Evolutionary conservation across 2,888 invertebrate genomes (phyloP).

Genomic region (Protula sp.): DNA sequence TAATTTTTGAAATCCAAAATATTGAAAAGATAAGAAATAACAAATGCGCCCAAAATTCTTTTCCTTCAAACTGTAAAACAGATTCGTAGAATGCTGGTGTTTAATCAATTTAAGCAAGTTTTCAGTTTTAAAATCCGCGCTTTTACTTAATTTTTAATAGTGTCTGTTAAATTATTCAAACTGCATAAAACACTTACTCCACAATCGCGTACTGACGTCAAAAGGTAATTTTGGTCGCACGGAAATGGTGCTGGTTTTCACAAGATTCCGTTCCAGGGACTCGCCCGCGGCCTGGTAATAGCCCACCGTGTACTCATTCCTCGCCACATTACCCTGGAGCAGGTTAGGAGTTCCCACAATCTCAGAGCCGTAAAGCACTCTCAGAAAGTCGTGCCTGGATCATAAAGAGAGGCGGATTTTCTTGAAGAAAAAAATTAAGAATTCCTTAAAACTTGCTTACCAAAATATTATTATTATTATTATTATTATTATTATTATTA

Average conservation of each 20-base stretch:
- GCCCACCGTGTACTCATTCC: constrained; percentile 18
- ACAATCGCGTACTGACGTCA: constrained; percentile 21
- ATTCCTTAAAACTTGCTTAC: too few species aligned
- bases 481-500: too few species aligned
- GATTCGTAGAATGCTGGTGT: too few species aligned
- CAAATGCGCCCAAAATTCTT: too few species aligned
- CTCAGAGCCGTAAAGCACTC: constrained; percentile 39
- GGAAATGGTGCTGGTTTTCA: constrained; percentile 8
- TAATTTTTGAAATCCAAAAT: too few species aligned
- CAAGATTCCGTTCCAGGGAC: constrained; percentile 7
- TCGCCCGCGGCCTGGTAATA: constrained; percentile 21
- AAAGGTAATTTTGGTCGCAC: constrained; percentile 25
- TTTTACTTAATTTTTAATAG: too few species aligned
- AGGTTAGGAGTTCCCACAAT: constrained; percentile 36
- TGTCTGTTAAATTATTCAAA: too few species aligned
- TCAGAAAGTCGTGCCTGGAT: constrained; percentile 41
- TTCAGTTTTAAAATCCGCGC: too few species aligned
- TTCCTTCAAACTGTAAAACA: too few species aligned
- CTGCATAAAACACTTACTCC: constrained; percentile 21
- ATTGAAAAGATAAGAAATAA: too few species aligned
- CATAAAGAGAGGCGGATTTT: neutral
- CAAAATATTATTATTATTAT: too few species aligned
- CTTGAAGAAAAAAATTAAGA: neutral
- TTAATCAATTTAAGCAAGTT: too few species aligned
- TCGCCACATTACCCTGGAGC: constrained; percentile 32